These are phyloP conservation scores for Laticauda colubrina DNA, from an alignment of 2,113 vertebrate species.

Conservation along the genomic window DNA sequence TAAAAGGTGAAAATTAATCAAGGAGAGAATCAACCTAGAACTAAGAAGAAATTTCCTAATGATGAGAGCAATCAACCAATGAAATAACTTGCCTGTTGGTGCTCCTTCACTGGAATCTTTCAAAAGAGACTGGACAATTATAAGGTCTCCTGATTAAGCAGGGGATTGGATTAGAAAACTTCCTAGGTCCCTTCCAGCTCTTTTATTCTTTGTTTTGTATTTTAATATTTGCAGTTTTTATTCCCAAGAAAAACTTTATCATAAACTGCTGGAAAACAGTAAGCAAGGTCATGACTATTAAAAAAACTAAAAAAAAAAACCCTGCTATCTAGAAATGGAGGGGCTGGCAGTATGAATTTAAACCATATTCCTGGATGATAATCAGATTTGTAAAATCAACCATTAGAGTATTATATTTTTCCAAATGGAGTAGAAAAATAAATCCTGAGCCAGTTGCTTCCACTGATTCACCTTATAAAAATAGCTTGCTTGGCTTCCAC, in stretches of 20 bases:
- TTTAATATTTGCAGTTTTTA: slow-evolving; percentile 18
- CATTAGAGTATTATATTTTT: slow-evolving; percentile 9
- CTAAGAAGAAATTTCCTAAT: neutral
- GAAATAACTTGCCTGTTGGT: neutral
- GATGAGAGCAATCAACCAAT: neutral
- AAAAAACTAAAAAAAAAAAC: neutral
- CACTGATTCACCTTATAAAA: slow-evolving; percentile 27
- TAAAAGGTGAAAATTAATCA: neutral
- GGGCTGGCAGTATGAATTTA: slow-evolving; percentile 1
- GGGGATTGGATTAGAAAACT: neutral
- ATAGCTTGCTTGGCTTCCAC: neutral
- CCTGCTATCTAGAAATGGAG: slow-evolving; percentile 21
- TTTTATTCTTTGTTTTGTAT: neutral
- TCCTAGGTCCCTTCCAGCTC: neutral
- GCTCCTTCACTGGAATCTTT: neutral
- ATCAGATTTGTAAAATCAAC: neutral
- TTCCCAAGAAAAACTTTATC: neutral
- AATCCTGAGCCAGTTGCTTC: neutral
- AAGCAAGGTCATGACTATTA: neutral
- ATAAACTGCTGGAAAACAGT: slow-evolving; percentile 6
- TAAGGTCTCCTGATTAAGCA: neutral
- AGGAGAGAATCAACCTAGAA: neutral
- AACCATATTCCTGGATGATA: slow-evolving; percentile 7
- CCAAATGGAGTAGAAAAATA: slow-evolving; percentile 1
- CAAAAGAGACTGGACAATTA: neutral